A percentile compares a stretch with the other conserved stretches of the same genome.
These are phyloP conservation scores for Anguilla obscura DNA, from an alignment of 2,797 vertebrate species.

Conservation along the genomic window DNA sequence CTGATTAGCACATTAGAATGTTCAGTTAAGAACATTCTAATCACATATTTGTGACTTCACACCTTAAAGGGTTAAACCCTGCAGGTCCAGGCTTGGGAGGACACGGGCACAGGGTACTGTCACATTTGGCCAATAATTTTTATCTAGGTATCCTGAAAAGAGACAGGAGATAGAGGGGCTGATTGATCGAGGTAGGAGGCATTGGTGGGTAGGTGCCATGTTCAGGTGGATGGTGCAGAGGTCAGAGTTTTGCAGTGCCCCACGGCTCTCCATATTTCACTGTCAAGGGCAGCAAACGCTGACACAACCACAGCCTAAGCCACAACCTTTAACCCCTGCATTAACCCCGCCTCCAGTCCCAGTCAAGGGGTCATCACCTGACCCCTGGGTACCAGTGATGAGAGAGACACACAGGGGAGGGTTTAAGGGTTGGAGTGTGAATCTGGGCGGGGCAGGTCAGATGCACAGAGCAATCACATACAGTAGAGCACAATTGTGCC, in stretches of 20 bases:
- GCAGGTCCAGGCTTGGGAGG: not conserved
- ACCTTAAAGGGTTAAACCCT: not conserved
- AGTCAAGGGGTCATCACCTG: not conserved
- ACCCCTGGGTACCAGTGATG: not conserved
- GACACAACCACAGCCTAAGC: not conserved
- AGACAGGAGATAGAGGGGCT: not conserved
- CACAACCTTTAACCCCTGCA: not conserved
- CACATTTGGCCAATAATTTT: not conserved
- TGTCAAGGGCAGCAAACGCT: not conserved
- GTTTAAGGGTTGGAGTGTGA: not conserved
- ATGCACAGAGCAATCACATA: not conserved
- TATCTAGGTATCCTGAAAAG: not conserved
- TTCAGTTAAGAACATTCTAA: too few relatives aligned
- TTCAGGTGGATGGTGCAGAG: not conserved
- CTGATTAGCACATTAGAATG: not conserved
- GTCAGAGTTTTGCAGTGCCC: not conserved
- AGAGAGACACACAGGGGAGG: not conserved
- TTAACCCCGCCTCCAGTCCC: not conserved
- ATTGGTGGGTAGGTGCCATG: not conserved
- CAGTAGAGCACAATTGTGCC: not conserved
- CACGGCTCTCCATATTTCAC: not conserved
- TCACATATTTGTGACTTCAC: too few relatives aligned
- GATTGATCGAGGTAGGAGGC: not conserved
- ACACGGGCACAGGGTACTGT: not conserved
- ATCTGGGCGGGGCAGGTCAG: not conserved